Evolutionary conservation across 1,140 invertebrate species (phyloP).

Genomic region (Calliopsis andreniformis): DNA sequence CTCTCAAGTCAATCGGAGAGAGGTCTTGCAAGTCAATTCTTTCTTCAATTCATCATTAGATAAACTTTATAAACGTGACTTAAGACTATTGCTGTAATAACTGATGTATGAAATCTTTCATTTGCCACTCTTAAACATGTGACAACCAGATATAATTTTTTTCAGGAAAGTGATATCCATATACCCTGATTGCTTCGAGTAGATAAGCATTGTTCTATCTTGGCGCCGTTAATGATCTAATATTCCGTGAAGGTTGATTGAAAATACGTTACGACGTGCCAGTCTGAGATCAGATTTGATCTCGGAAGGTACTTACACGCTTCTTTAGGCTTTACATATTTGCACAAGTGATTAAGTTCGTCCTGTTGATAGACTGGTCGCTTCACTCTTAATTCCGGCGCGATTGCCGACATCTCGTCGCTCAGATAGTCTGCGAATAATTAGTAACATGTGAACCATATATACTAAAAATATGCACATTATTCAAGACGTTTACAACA

Average conservation of each 20-base stretch:
- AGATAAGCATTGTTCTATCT: no score
- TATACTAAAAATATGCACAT: neutral
- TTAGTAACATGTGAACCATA: conserved; percentile 7
- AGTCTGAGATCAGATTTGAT: no score
- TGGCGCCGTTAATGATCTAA: neutral
- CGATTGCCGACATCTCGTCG: conserved; percentile 78
- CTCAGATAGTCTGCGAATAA: conserved; percentile 50
- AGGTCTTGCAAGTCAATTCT: no score
- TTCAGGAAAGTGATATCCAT: neutral
- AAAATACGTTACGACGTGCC: neutral
- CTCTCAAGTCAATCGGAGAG: no score
- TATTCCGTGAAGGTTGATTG: neutral
- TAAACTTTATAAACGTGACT: neutral
- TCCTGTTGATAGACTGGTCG: conserved; percentile 82
- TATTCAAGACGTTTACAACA: neutral
- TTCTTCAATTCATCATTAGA: no score
- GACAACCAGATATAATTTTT: neutral
- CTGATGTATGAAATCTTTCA: no score
- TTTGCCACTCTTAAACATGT: neutral
- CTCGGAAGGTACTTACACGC: conserved; percentile 62
- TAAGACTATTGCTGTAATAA: neutral
- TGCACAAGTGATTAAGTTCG: conserved; percentile 78
- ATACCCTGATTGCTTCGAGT: neutral
- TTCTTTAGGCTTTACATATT: conserved; percentile 69
- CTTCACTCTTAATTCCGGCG: conserved; percentile 81